Evolutionary conservation across 2,888 invertebrate genomes (phyloP).

Genomic region (Plebejus anna): DNA sequence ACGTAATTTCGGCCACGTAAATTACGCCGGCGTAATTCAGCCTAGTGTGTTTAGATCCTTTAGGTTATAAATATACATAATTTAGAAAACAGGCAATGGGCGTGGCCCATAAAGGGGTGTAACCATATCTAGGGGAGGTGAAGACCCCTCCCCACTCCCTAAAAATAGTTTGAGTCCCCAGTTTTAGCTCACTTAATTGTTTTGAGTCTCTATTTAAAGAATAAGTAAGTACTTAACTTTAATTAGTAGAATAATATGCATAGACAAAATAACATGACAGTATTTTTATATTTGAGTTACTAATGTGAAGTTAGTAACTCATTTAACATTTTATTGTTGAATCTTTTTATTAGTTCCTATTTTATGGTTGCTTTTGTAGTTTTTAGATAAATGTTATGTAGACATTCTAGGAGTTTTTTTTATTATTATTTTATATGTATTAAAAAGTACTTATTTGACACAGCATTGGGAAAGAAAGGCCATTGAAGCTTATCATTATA

Average conservation of each 20-base stretch:
- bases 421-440: not conserved
- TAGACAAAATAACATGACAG: conserved; percentile 1
- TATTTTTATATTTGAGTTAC: not conserved
- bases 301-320: not conserved
- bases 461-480: not conserved
- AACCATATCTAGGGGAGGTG: not conserved
- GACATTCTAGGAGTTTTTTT: not conserved
- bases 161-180: not conserved
- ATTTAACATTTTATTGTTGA: conserved; percentile 11
- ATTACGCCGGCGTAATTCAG: no score
- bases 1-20: no score
- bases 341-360: conserved; percentile 23
- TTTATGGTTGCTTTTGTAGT: not conserved
- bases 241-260: not conserved
- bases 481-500: not conserved
- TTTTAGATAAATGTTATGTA: conserved; percentile 9
- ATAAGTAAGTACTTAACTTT: no score
- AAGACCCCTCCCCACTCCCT: not conserved
- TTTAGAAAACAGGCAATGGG: not conserved
- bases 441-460: not conserved
- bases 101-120: not conserved
- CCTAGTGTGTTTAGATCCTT: no score
- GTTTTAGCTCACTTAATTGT: not conserved
- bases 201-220: not conserved
- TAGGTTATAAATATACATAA: not conserved